These are phyloP conservation scores for Tolmerus cingulatus DNA, from an alignment of 2,888 invertebrate genomes.

Conservation along the genomic window DNA sequence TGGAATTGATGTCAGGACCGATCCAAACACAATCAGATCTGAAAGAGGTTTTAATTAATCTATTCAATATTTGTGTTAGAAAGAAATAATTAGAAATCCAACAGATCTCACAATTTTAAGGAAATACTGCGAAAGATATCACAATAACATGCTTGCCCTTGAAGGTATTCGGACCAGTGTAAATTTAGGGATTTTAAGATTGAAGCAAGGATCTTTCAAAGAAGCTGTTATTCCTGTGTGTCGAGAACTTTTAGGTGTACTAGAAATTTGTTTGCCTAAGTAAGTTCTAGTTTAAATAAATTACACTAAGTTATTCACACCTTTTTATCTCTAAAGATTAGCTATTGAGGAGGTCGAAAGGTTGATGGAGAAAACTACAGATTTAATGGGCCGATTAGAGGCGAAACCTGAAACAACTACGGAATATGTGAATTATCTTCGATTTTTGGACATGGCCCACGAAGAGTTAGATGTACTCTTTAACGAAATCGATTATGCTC, in stretches of 20 bases:
- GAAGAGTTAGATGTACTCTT: slow-evolving; percentile 75
- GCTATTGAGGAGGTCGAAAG: slow-evolving; percentile 69
- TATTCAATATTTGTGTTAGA: not conserved
- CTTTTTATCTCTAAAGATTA: slow-evolving; percentile 64
- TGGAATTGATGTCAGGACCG: slow-evolving; percentile 73
- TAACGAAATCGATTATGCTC: slow-evolving; percentile 77
- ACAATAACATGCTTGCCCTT: slow-evolving; percentile 73
- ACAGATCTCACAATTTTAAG: slow-evolving; percentile 71
- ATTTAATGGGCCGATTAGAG: slow-evolving; percentile 71
- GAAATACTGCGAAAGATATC: slow-evolving; percentile 73
- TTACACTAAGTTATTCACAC: not conserved
- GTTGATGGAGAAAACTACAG: slow-evolving; percentile 60
- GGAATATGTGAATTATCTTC: slow-evolving; percentile 70
- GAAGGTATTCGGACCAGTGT: slow-evolving; percentile 73
- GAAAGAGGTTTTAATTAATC: slow-evolving; percentile 65
- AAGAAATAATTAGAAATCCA: not conserved
- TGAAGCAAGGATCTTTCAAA: slow-evolving; percentile 77
- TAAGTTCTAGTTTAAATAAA: slow-evolving; percentile 57
- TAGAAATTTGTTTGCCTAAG: slow-evolving; percentile 73
- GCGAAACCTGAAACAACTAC: slow-evolving; percentile 74
- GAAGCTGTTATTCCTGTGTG: slow-evolving; percentile 77
- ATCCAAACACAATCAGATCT: slow-evolving; percentile 69
- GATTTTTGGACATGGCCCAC: slow-evolving; percentile 69
- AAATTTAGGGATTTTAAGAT: slow-evolving; percentile 75
- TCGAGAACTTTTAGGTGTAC: slow-evolving; percentile 71